A percentile compares a stretch with the other conserved stretches of the same genome.
phyloP scores from a whole-genome alignment of 1,140 invertebrate genomes.

The Drepana arcuata region DNA sequence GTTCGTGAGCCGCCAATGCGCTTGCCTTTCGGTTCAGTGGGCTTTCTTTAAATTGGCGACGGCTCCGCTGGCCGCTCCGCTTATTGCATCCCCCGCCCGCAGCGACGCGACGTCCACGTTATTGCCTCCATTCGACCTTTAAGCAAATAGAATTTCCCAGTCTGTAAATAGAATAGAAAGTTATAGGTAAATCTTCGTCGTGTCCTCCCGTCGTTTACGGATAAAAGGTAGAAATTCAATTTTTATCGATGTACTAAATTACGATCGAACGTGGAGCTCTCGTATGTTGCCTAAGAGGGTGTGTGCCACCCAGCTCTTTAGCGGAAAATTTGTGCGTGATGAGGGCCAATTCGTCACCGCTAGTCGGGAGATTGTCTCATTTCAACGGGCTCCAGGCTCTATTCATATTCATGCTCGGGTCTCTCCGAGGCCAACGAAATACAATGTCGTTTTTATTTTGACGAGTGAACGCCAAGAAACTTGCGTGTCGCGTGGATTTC shows the following conservation, averaged over 20 bases:
- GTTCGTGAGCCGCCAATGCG: conserved; percentile 68
- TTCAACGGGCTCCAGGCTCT: conserved; percentile 27
- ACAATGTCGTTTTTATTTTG: conserved; percentile 55
- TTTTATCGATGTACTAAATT: conserved; percentile 42
- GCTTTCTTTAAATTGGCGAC: conserved; percentile 73
- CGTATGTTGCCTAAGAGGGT: too few relatives aligned
- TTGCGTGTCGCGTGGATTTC: conserved; percentile 60
- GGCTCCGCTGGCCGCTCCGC: conserved; percentile 59
- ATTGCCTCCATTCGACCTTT: conserved; percentile 67
- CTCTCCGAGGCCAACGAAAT: conserved; percentile 37
- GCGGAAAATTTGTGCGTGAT: conserved; percentile 56
- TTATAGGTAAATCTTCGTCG: conserved; percentile 51
- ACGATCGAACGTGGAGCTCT: conserved; percentile 18
- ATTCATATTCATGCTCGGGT: conserved; percentile 50
- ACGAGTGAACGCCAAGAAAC: conserved; percentile 52
- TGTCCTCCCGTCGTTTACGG: conserved; percentile 30
- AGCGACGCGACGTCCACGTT: conserved; percentile 63
- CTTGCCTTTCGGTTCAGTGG: conserved; percentile 73
- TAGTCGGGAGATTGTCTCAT: conserved; percentile 50
- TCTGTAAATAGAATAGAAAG: conserved; percentile 60
- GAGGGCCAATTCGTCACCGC: conserved; percentile 52
- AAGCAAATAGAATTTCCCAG: conserved; percentile 66
- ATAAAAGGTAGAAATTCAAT: conserved; percentile 46
- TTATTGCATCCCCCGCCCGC: conserved; percentile 63
- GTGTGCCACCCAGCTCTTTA: conserved; percentile 14